Evolutionary conservation across 2,113 vertebrate species (phyloP).

Genomic region (Pseudois nayaur): DNA sequence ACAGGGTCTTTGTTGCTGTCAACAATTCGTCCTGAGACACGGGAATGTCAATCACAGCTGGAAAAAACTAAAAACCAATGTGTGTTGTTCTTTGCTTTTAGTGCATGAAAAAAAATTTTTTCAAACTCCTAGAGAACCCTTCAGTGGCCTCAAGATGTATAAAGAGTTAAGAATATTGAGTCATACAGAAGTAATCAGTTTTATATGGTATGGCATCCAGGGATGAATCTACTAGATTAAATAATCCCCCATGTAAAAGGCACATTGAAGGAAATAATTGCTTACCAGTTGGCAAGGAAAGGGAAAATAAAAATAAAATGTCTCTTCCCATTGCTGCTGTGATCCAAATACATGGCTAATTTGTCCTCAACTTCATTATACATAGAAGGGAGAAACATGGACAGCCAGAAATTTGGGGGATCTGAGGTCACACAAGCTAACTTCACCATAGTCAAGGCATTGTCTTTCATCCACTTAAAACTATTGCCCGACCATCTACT

Average conservation of each 20-base stretch:
- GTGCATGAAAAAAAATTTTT: neutral
- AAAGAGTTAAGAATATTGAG: slow-evolving; percentile 6
- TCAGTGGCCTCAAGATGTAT: neutral
- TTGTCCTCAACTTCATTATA: neutral
- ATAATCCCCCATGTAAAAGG: slow-evolving; percentile 14
- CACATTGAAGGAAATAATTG: slow-evolving; percentile 46
- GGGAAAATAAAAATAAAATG: slow-evolving; percentile 16
- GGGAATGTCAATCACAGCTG: neutral
- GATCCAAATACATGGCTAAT: neutral
- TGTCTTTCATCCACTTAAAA: neutral
- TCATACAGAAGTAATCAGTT: slow-evolving; percentile 20
- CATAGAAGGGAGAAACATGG: neutral
- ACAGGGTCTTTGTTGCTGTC: neutral
- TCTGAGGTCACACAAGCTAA: neutral
- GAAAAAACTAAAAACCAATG: neutral
- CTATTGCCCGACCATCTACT: neutral
- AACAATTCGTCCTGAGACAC: neutral
- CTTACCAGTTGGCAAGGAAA: slow-evolving; percentile 18
- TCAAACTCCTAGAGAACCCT: neutral
- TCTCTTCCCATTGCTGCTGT: neutral
- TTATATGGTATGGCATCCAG: neutral
- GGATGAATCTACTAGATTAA: slow-evolving; percentile 23
- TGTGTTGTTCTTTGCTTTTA: neutral
- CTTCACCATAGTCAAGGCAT: neutral
- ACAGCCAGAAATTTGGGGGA: neutral